Conservation (phyloP, 92 coral and sea anemone species). For the Zoanthus sansibaricus region DNA sequence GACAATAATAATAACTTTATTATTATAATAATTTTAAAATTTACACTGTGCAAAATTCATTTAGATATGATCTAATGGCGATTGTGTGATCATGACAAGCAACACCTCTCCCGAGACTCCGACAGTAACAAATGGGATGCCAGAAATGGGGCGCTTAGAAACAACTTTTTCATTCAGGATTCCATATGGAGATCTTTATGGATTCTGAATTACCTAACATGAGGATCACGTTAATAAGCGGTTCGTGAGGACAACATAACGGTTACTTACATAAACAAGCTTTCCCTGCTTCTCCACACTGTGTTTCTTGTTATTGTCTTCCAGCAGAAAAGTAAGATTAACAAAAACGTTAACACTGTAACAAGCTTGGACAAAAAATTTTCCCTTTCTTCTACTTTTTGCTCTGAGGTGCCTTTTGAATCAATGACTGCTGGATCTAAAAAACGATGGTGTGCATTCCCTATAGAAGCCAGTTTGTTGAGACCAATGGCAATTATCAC, state of each 20-base stretch:
- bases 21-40: too few relatives aligned
- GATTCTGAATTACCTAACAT: too few relatives aligned
- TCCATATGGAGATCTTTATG: too few relatives aligned
- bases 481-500: slow-evolving; percentile 69
- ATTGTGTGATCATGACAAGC: too few relatives aligned
- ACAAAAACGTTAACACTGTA: slow-evolving; percentile 39
- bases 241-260: neutral
- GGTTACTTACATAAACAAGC: slow-evolving; percentile 70
- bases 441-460: neutral
- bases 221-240: too few relatives aligned
- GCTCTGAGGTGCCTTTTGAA: neutral
- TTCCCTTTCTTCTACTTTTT: neutral
- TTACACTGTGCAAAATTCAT: too few relatives aligned
- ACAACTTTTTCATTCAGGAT: too few relatives aligned
- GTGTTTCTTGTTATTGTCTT: slow-evolving; percentile 76
- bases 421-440: neutral
- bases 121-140: too few relatives aligned
- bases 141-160: too few relatives aligned
- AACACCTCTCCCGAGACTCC: too few relatives aligned
- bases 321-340: slow-evolving; percentile 74
- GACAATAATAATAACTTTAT: too few relatives aligned
- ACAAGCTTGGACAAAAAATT: slow-evolving; percentile 8
- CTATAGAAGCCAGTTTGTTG: slow-evolving; percentile 63
- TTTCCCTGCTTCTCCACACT: slow-evolving; percentile 87
- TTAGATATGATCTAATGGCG: too few relatives aligned